Conservation (phyloP, 2,888 invertebrate species). For the Lasiommata megera region DNA sequence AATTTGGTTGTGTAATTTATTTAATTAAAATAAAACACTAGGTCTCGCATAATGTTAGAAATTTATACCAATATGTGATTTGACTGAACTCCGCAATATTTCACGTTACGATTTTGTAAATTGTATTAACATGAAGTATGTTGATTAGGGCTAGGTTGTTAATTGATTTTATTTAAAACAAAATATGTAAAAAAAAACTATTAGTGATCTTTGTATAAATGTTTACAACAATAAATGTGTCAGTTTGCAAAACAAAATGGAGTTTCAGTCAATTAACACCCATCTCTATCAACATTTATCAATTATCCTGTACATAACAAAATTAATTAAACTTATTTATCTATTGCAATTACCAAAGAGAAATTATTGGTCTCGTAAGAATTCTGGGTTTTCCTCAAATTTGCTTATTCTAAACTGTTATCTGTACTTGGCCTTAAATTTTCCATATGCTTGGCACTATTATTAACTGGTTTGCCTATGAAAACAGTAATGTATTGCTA, state of each 20-base stretch:
- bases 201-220: slow-evolving; percentile 71
- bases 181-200: slow-evolving; percentile 59
- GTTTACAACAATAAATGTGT: slow-evolving; percentile 76
- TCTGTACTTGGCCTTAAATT: slow-evolving; percentile 47
- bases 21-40: slow-evolving; percentile 34
- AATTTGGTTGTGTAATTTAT: slow-evolving; percentile 44
- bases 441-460: slow-evolving; percentile 27
- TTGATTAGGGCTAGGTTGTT: slow-evolving; percentile 77
- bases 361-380: slow-evolving; percentile 33
- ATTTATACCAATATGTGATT: slow-evolving; percentile 53
- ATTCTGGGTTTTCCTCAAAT: slow-evolving; percentile 40
- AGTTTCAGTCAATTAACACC: slow-evolving; percentile 82
- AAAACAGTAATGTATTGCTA: slow-evolving; percentile 11
- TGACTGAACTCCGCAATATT: slow-evolving; percentile 76
- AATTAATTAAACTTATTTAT: slow-evolving; percentile 19
- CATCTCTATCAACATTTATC: slow-evolving; percentile 63
- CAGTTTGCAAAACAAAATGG: slow-evolving; percentile 70
- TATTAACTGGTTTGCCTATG: slow-evolving; percentile 18
- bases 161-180: slow-evolving; percentile 65
- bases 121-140: slow-evolving; percentile 50
- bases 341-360: slow-evolving; percentile 41
- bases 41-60: slow-evolving; percentile 43
- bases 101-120: slow-evolving; percentile 51
- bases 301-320: slow-evolving; percentile 21
- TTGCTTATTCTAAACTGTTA: slow-evolving; percentile 52